Conservation (phyloP, 2,113 vertebrate genomes). For the Piprites chloris region DNA sequence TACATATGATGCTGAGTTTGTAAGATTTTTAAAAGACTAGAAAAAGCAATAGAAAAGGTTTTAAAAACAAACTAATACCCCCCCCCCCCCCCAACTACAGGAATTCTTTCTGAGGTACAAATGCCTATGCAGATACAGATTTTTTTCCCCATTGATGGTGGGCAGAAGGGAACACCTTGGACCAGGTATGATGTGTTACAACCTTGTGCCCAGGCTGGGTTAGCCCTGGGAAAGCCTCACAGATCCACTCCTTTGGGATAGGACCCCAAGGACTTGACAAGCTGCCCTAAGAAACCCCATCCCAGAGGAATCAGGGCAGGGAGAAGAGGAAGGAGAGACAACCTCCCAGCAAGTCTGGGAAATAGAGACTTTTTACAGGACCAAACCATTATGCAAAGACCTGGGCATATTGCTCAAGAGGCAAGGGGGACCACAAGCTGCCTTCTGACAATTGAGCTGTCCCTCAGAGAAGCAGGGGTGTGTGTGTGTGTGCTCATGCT, state of each 20-base stretch:
- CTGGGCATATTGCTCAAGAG: not conserved
- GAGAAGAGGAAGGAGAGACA: not conserved
- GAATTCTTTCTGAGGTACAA: not conserved
- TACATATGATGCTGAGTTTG: no score
- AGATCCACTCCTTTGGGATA: not conserved
- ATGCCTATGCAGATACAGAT: not conserved
- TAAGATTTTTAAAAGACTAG: not conserved
- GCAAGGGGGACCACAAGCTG: not conserved
- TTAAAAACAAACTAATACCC: not conserved
- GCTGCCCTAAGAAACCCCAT: not conserved
- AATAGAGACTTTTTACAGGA: not conserved
- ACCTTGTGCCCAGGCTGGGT: not conserved
- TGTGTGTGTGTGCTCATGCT: not conserved
- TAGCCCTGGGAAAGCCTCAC: not conserved
- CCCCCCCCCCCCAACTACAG: not conserved
- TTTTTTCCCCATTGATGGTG: not conserved
- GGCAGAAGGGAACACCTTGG: not conserved
- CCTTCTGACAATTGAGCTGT: not conserved
- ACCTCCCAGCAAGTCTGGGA: not conserved
- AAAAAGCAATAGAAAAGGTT: not conserved
- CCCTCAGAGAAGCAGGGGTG: not conserved
- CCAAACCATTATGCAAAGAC: not conserved
- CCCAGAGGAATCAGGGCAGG: not conserved
- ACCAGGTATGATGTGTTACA: fast-evolving
- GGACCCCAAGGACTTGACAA: fast-evolving